Evolutionary conservation across 2,888 invertebrate genomes (phyloP).

Genomic region (Tetanocera ferruginea): DNA sequence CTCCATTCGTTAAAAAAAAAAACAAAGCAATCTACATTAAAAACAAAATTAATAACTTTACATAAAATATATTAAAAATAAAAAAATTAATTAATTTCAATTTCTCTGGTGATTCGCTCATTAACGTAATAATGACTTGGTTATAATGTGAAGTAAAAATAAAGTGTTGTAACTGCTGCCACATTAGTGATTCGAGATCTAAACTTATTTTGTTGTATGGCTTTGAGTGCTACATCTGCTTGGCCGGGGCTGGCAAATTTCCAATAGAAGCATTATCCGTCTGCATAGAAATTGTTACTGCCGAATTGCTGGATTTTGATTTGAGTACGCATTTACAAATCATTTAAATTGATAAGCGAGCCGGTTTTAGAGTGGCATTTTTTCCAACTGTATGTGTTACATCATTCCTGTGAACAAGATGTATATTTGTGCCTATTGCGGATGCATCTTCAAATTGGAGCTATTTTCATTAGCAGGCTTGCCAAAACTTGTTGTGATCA

Average conservation of each 20-base stretch:
- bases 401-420: not conserved
- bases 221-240: constrained; percentile 6
- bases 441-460: not conserved
- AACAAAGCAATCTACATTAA: not conserved
- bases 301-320: not conserved
- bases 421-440: too few relatives aligned
- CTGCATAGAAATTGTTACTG: not conserved
- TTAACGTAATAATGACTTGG: not conserved
- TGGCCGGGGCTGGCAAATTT: not conserved
- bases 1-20: too few relatives aligned
- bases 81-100: too few relatives aligned
- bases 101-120: too few relatives aligned
- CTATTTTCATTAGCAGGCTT: not conserved
- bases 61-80: too few relatives aligned
- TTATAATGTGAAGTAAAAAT: not conserved
- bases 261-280: not conserved
- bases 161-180: not conserved
- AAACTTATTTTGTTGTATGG: not conserved
- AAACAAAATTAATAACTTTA: not conserved
- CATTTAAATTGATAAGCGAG: not conserved
- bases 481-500: not conserved
- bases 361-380: not conserved
- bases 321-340: not conserved
- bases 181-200: not conserved
- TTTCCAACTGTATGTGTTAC: not conserved